Evolutionary conservation across 2,113 vertebrate species (phyloP).

Genomic region (Eulemur rufifrons): DNA sequence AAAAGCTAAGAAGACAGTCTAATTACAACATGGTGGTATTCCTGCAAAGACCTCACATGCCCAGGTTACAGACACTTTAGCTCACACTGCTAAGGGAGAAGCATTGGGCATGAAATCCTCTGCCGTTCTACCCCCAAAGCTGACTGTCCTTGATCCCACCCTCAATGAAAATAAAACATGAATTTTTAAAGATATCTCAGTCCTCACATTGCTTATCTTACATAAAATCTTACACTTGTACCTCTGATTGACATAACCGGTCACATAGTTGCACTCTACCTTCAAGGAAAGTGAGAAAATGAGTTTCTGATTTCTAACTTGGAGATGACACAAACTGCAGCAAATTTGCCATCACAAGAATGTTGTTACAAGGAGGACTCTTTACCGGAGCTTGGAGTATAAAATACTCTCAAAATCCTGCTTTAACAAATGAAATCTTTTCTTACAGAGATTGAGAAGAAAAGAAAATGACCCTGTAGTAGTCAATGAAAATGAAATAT

Average conservation of each 20-base stretch:
- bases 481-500: not conserved
- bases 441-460: not conserved
- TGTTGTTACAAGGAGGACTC: not conserved
- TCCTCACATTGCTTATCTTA: not conserved
- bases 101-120: not conserved
- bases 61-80: rapidly evolving
- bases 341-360: not conserved
- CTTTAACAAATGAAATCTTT: not conserved
- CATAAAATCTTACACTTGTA: not conserved
- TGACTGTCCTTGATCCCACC: not conserved
- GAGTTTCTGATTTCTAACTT: not conserved
- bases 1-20: not conserved
- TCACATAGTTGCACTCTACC: not conserved
- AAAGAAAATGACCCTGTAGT: not conserved
- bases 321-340: not conserved
- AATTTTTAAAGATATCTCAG: not conserved
- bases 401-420: not conserved
- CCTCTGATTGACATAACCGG: not conserved
- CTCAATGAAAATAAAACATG: not conserved
- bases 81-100: rapidly evolving
- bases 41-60: not conserved
- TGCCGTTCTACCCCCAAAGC: not conserved
- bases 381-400: not conserved
- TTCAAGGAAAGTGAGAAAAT: not conserved
- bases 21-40: not conserved